Evolutionary conservation across 2,113 vertebrate species (phyloP), one percentile per base, ranked within the genome.

Genomic region (Indicator maculatus): DNA sequence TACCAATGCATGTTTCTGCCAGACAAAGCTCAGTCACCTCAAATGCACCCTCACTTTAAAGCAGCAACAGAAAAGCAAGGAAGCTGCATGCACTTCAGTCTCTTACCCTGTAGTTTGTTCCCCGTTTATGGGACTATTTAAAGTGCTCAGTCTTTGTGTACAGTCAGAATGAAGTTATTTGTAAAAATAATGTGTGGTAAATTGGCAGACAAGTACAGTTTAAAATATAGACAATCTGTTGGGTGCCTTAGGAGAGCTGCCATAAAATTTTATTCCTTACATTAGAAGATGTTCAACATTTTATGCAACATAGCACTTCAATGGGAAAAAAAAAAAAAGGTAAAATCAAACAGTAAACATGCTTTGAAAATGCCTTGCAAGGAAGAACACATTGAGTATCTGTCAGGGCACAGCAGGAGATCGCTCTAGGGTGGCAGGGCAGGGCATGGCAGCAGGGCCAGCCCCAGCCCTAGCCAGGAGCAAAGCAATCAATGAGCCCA

Each of bases 171-270:
- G 92, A 88, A 91, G 74, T 93, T 96, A 96, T 95, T 95, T 96
- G 94, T 86, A 94, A 93, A 96, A 96, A 95, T 97, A 97, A 95
- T 92, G 73, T 95, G 90, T 90, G 89, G 77, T 31, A 95, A 96
- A 95, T 96, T 96, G 96, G 93, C 96, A 96, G 93, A 96, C 94
- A 95, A 89, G 91, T 80, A 47, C 60, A 60, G 75, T 85, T 97
- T 93, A 96, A 96, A 95, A 97, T 96, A 95, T 71, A 90, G 95
- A 83, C 95, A 96, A 96, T 97, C 93, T 97, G 96, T 94, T 94
- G 86, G 94, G 84, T 59, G 75, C 70, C 89, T 91, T 88, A 94
- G 91, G 82, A 93, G 79, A 91, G 92, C 78, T 96, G 93, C 87
- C 93, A 96, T 93, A 92, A 94, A 90, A 93, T 92, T 92, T 89